A percentile compares a stretch with the other conserved stretches of the same genome.
Conservation (phyloP, 2,888 invertebrate genomes). For the Ctena decussata region DNA sequence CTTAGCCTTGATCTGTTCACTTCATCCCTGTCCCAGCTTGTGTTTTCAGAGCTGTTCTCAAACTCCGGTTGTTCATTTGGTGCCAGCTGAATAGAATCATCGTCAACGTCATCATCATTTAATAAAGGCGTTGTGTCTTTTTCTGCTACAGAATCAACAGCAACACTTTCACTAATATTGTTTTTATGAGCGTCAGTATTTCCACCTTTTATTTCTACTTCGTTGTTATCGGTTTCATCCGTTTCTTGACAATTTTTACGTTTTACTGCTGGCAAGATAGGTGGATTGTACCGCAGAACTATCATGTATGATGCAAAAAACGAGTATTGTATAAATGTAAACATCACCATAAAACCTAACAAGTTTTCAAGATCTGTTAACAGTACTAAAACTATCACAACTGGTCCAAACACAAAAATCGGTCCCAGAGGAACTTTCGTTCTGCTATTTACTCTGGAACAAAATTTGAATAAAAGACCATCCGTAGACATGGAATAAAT, state of each 20-base stretch:
- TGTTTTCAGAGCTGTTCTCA: not conserved
- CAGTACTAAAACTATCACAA: slow-evolving; percentile 90
- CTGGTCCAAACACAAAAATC: slow-evolving; percentile 75
- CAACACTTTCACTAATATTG: not conserved
- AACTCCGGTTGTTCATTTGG: not conserved
- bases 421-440: slow-evolving; percentile 89
- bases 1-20: not conserved
- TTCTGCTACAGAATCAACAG: not conserved
- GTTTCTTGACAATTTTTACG: not conserved
- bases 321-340: slow-evolving; percentile 89
- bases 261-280: not conserved
- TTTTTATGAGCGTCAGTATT: not conserved
- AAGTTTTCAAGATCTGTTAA: slow-evolving; percentile 95
- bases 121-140: not conserved
- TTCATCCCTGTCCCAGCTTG: not conserved
- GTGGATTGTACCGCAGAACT: slow-evolving; percentile 91
- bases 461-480: slow-evolving; percentile 92
- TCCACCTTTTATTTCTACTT: slow-evolving; percentile 2
- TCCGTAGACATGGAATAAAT: slow-evolving; percentile 97
- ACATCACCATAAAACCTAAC: slow-evolving; percentile 96
- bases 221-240: slow-evolving; percentile 11
- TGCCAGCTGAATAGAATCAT: not conserved
- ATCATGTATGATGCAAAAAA: slow-evolving; percentile 96
- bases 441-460: slow-evolving; percentile 91
- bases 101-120: not conserved